Base-by-base conservation (phyloP, 2,888 invertebrate species). In the Caenorhabditis afra region DNA sequence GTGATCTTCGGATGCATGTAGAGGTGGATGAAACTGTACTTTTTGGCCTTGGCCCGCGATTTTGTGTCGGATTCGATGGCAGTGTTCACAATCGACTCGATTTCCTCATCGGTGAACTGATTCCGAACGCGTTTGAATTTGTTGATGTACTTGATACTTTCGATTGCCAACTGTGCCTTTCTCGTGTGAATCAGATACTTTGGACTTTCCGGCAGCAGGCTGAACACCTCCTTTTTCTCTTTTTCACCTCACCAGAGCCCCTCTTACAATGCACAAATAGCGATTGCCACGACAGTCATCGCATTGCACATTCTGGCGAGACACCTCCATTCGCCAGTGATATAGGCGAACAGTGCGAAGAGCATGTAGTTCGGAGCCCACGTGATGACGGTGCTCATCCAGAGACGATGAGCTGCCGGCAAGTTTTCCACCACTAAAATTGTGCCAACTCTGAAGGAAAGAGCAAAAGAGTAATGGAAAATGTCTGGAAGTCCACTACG, bases 291-390 rank as follows among this genome's bases (percentile, higher is more conserved):
- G 12, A 81, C 64, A 16, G 81, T 81, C 65, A 82, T 77, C 3
- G 58, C 71, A 75, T 82, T 82, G 20, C 62, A 76, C 50, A 81
- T 79, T 50, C 81, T 67, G 1, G 77, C 67, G 4, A 83, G 45
- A 41, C 47, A 39, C 64, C 83, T 71, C 85, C 85, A 85, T 23
- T 84, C 81, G 10, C 74, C 62, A 11, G 85, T 77, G 1, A 83
- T 53, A 39, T 79, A 82, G 10, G 82, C 85, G 29, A 81, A 77
- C 0, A 83, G 39, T 0, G 85, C 79, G 23, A 85, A 84, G 22
- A 85, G 65, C 37, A 84, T 79, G 62, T 81, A 85, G 59, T 85
- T 85, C 11, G 85, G 85, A 52, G 83, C 85, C 85, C 85, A 85
- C 14, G 85, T 85, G 3, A 85, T 68, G 11, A 85, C 77, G 12